Conservation (phyloP, 2,113 vertebrate genomes). For the Cryptotis parvus region DNA sequence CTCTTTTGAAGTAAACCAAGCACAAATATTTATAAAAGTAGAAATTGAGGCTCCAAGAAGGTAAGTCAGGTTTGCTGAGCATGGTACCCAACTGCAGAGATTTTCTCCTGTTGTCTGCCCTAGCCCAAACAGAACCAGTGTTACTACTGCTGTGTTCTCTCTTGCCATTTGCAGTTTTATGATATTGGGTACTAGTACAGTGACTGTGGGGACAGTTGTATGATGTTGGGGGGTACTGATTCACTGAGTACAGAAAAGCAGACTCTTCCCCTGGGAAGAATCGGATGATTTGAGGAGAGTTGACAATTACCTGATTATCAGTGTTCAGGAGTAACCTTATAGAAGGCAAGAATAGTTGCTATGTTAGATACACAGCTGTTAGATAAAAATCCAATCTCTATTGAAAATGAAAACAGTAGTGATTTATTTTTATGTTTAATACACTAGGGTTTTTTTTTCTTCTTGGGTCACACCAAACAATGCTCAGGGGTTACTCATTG, state of each 20-base stretch:
- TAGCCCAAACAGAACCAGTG: neutral
- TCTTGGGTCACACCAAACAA: too few species aligned
- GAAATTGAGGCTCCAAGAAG: neutral
- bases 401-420: too few species aligned
- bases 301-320: neutral
- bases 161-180: neutral
- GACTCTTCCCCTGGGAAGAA: neutral
- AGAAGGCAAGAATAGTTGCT: neutral
- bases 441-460: too few species aligned
- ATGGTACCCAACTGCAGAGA: neutral
- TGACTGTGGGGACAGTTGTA: too few species aligned
- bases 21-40: neutral
- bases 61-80: neutral
- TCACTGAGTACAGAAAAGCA: neutral
- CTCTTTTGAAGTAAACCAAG: slow-evolving; percentile 5
- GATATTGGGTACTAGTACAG: too few species aligned
- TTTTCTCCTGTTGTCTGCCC: neutral
- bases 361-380: neutral
- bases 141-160: neutral
- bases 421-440: too few species aligned
- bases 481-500: too few species aligned
- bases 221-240: neutral
- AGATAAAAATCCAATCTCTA: too few species aligned
- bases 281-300: neutral
- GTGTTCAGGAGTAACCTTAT: neutral